Conservation (phyloP, 2,113 vertebrate genomes). For the Apteryx owenii region DNA sequence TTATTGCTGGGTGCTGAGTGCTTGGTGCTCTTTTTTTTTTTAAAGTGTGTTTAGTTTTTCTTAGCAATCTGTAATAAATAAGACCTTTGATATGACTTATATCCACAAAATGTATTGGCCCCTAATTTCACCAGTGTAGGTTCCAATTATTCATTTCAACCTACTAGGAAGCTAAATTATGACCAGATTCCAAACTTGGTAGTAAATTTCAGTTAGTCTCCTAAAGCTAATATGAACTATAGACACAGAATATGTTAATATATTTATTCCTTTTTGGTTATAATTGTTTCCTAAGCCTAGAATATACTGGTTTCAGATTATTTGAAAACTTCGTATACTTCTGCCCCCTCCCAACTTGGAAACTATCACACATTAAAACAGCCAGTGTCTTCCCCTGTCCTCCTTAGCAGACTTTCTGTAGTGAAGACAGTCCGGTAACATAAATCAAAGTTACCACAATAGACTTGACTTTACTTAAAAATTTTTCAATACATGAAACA, state of each 20-base stretch:
- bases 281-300: background rate
- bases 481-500: background rate
- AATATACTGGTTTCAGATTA: background rate
- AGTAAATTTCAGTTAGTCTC: background rate
- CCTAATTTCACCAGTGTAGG: background rate
- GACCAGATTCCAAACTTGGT: background rate
- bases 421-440: background rate
- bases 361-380: accelerated
- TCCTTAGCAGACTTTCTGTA: background rate
- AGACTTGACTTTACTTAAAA: background rate
- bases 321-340: background rate
- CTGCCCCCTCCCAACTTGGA: background rate
- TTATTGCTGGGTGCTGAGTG: background rate
- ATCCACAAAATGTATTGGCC: background rate
- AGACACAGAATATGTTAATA: background rate
- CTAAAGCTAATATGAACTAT: background rate
- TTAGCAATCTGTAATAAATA: background rate
- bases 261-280: too few species aligned
- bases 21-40: background rate
- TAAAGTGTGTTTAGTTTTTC: background rate
- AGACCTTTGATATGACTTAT: background rate
- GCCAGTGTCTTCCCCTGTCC: background rate
- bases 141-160: background rate
- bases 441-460: background rate
- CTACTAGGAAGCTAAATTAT: background rate